Percentiles rank a stretch among this genome's conserved stretches.
Conservation (phyloP, 1,140 invertebrate genomes). For the Aphaenogaster rudis region DNA sequence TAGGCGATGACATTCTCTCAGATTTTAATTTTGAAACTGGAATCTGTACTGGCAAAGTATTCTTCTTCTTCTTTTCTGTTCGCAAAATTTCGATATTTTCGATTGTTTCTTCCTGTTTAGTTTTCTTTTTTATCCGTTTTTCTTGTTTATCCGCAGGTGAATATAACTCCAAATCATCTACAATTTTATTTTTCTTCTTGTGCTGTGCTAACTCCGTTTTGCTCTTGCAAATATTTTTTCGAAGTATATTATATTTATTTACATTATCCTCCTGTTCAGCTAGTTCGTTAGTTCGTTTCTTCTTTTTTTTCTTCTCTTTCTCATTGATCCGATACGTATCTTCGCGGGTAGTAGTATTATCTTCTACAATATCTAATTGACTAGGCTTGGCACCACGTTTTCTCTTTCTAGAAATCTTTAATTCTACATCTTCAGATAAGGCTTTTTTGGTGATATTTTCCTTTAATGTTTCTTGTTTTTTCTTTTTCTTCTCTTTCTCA, state of each 20-base stretch:
- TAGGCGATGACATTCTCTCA: not conserved
- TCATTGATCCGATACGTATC: constrained; percentile 5
- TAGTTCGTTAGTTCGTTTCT: not conserved
- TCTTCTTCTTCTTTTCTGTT: constrained; percentile 16
- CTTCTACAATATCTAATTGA: not conserved
- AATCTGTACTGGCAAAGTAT: not conserved
- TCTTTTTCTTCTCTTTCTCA: too few relatives aligned
- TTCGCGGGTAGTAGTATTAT: constrained; percentile 2
- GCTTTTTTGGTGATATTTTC: not conserved
- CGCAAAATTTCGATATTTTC: not conserved
- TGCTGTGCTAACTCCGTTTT: not conserved
- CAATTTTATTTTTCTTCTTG: constrained; percentile 1
- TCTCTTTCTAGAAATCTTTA: not conserved
- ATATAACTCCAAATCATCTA: not conserved
- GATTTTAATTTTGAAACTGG: constrained; percentile 17
- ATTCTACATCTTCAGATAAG: not conserved
- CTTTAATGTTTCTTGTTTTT: constrained; percentile 28
- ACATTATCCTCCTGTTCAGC: not conserved
- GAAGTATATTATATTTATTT: not conserved
- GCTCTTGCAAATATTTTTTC: not conserved
- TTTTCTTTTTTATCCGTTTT: constrained; percentile 25
- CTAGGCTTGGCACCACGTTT: constrained; percentile 6
- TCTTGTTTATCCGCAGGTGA: not conserved
- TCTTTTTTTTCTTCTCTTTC: constrained; percentile 42
- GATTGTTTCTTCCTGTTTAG: not conserved